These are phyloP conservation scores for Tupaia chinensis DNA, from an alignment of 2,113 vertebrate genomes.

Conservation along the genomic window DNA sequence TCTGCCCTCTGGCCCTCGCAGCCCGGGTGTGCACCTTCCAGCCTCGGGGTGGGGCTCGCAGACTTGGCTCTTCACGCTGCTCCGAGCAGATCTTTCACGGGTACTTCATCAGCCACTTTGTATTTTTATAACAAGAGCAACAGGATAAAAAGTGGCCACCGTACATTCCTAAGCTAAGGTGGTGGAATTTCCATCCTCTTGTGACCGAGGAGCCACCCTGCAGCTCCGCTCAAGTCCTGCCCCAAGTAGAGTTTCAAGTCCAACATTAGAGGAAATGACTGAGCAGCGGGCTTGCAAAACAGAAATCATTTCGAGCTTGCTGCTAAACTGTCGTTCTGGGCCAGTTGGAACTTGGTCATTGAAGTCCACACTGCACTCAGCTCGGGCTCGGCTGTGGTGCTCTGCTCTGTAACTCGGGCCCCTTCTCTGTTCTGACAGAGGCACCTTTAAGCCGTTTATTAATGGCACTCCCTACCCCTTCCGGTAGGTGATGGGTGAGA, in stretches of 20 bases:
- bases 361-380: neutral
- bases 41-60: neutral
- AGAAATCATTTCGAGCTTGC: too few species aligned
- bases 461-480: accelerated
- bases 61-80: accelerated
- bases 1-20: accelerated
- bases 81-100: neutral
- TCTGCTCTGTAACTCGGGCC: too few species aligned
- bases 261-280: neutral
- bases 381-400: too few species aligned
- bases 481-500: neutral
- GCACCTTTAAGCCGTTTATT: accelerated
- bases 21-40: neutral
- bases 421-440: neutral
- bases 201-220: accelerated
- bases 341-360: accelerated
- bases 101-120: neutral
- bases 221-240: accelerated
- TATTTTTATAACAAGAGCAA: neutral
- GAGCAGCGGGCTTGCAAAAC: accelerated
- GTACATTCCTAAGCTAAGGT: neutral
- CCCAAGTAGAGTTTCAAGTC: neutral
- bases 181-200: neutral
- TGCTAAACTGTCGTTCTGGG: accelerated
- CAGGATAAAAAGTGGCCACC: neutral